phyloP scores from a whole-genome alignment of 2,797 vertebrate genomes.

The Falco columbarius region DNA sequence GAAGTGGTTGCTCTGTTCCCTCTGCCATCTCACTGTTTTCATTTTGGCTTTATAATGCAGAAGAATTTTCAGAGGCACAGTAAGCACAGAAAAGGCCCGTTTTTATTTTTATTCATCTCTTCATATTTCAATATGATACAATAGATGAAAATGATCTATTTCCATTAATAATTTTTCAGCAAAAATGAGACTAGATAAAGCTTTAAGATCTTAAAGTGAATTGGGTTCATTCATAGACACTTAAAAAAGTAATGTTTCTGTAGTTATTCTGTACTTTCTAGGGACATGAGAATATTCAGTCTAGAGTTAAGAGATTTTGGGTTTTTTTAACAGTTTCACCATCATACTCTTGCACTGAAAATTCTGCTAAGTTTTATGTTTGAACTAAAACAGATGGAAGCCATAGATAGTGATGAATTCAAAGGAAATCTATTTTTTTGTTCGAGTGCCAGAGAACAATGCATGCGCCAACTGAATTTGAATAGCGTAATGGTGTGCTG shows the following conservation, averaged over 20 bases:
- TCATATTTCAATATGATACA: not conserved
- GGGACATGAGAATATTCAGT: not conserved
- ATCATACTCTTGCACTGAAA: not conserved
- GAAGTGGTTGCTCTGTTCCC: not conserved
- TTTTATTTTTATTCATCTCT: not conserved
- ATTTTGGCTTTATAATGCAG: not conserved
- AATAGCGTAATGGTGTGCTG: conserved; percentile 22
- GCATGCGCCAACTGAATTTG: conserved; percentile 18
- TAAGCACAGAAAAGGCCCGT: not conserved
- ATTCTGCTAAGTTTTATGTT: conserved; percentile 22
- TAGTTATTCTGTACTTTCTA: not conserved
- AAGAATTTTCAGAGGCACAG: not conserved
- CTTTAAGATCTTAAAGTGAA: not conserved
- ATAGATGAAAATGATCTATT: not conserved
- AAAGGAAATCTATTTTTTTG: conserved; percentile 39
- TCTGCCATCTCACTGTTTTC: not conserved
- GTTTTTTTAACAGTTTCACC: not conserved
- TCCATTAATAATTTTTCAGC: not conserved
- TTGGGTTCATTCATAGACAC: not conserved
- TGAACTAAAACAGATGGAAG: conserved; percentile 50
- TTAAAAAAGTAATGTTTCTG: not conserved
- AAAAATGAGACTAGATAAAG: not conserved
- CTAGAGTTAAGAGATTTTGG: not conserved
- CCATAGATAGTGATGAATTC: conserved; percentile 44
- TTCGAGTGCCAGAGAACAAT: conserved; percentile 14